Percentiles rank a stretch among this genome's conserved stretches.
These are phyloP conservation scores for Papilio protenor DNA, from an alignment of 2,888 invertebrate species.

Conservation along the genomic window DNA sequence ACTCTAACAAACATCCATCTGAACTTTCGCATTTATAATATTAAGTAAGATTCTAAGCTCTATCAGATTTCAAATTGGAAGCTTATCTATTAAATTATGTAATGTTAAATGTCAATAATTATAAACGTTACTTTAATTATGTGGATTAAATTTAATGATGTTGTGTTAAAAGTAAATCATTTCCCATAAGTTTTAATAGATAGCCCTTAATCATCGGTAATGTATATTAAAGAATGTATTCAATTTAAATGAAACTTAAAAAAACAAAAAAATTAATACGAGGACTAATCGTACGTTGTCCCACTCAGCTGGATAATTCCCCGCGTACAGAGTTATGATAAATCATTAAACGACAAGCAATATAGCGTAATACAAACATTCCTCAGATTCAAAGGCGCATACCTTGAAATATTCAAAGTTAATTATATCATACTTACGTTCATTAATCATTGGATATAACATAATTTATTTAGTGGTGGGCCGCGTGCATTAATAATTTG, in stretches of 20 bases:
- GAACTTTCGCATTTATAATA: too few relatives aligned
- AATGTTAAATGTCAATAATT: background rate
- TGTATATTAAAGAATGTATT: slow-evolving; percentile 33
- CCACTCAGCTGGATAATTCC: slow-evolving; percentile 35
- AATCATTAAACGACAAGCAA: slow-evolving; percentile 57
- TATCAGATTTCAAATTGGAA: too few relatives aligned
- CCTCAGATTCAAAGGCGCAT: slow-evolving; percentile 63
- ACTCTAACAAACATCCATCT: too few relatives aligned
- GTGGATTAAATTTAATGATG: slow-evolving; percentile 12
- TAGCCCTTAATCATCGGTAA: slow-evolving; percentile 23
- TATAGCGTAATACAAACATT: slow-evolving; percentile 65
- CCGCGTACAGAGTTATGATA: slow-evolving; percentile 50
- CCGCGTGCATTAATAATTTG: slow-evolving; percentile 55
- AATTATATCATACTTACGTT: slow-evolving; percentile 49
- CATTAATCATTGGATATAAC: slow-evolving; percentile 51
- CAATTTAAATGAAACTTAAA: slow-evolving; percentile 27
- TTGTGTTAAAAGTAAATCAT: slow-evolving; percentile 20
- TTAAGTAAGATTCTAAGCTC: too few relatives aligned
- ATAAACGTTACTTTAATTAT: slow-evolving; percentile 16
- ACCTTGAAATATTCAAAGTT: slow-evolving; percentile 64
- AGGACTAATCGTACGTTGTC: slow-evolving; percentile 35
- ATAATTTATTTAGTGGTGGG: slow-evolving; percentile 51
- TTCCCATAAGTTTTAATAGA: background rate
- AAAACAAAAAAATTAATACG: slow-evolving; percentile 37
- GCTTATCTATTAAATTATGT: too few relatives aligned